Evolutionary conservation across 2,113 vertebrate species (phyloP), one percentile per base, ranked within the genome.

Genomic region (Spea bombifrons): DNA sequence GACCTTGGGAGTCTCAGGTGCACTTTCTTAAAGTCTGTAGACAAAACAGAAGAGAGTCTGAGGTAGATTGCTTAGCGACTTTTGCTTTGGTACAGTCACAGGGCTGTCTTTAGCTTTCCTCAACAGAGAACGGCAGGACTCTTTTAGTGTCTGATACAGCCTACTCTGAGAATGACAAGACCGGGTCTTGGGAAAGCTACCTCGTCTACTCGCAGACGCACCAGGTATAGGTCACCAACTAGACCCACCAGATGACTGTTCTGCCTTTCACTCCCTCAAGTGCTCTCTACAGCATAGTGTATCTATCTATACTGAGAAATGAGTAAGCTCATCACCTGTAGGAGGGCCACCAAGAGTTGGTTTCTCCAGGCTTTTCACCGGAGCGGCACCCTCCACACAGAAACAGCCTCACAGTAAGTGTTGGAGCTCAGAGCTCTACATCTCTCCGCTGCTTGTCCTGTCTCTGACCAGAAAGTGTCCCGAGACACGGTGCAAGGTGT

Each of bases 51-150:
- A 92, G 88, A 89, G 88, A 92, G 87, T 87, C 91, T 92, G 93
- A 95, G 91, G 91, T 94, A 95, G 92, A 92, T 88, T 88, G 84
- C 88, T 92, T 89, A 88, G 86, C 86, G 90, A 90, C 88, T 87
- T 66, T 84, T 82, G 0, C n/a, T n/a, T n/a, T n/a, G 64, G 84
- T 88, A 87, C 84, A 89, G 87, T 89, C 89, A 85, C 82, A 84
- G 87, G 88, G 85, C 86, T 86, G 85, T 86, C 83, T 86, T 88
- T 84, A 82, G 84, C 84, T 86, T 86, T 86, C 80, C 89, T 85
- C 86, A 90, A 88, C 84, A 88, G 85, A 61, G 47, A 88, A 88
- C 88, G 90, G 91, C 90, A 91, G 89, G 88, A 88, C 87, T 86
- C 84, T 67, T 8, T 89, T 86, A 90, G 84, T 90, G 84, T 89